phyloP scores from a whole-genome alignment of 1,140 invertebrate genomes.

The Portunus trituberculatus region DNA sequence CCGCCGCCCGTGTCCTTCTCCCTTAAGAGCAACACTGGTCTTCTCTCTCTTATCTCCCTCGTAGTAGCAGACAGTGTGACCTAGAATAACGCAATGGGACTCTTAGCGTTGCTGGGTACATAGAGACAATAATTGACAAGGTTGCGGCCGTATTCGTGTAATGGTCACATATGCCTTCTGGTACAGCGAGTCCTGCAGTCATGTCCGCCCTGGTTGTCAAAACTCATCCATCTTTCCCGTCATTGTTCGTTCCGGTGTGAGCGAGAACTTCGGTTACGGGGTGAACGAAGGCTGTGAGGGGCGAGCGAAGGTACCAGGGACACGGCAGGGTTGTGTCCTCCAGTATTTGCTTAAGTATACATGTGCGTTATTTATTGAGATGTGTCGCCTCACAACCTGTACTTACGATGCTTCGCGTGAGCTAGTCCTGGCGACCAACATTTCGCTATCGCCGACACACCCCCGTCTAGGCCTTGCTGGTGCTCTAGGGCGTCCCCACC shows the following conservation, averaged over 20 bases:
- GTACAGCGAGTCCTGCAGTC: slow-evolving; percentile 65
- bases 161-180: slow-evolving; percentile 68
- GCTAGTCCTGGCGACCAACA: slow-evolving; percentile 53
- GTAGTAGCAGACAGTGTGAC: not conserved
- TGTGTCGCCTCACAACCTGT: slow-evolving; percentile 71
- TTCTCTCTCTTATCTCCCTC: not conserved
- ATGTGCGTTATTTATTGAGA: slow-evolving; percentile 74
- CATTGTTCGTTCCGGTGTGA: slow-evolving; percentile 37
- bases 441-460: slow-evolving; percentile 45
- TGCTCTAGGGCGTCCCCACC: not conserved
- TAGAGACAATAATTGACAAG: slow-evolving; percentile 64
- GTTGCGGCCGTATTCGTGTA: slow-evolving; percentile 57
- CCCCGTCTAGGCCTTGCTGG: not conserved
- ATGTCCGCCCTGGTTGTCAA: slow-evolving; percentile 64
- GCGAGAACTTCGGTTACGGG: not conserved
- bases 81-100: not conserved
- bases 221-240: slow-evolving; percentile 69
- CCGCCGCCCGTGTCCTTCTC: slow-evolving; percentile 4
- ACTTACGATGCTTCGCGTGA: slow-evolving; percentile 61
- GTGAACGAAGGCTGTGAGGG: slow-evolving; percentile 48
- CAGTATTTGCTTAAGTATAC: slow-evolving; percentile 74
- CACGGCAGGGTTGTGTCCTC: slow-evolving; percentile 54
- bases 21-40: not conserved
- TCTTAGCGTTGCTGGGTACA: not conserved
- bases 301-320: slow-evolving; percentile 58